Evolutionary conservation across 2,113 vertebrate species (phyloP).

Genomic region (Gopherus evgoodei): DNA sequence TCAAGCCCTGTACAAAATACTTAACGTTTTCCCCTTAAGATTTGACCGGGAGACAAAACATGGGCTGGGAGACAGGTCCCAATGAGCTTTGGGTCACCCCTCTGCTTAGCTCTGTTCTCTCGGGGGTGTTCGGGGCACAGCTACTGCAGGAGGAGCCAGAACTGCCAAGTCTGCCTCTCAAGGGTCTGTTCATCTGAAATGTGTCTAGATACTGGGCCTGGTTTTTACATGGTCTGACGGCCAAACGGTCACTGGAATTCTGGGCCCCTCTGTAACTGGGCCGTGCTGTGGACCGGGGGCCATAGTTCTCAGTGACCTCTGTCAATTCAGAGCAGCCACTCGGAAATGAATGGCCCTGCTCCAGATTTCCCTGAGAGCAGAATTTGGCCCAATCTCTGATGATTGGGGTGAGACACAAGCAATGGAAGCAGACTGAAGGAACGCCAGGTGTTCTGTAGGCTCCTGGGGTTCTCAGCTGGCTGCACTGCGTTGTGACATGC

Average conservation of each 20-base stretch:
- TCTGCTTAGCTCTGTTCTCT: not conserved
- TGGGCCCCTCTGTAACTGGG: rapidly evolving
- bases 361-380: not conserved
- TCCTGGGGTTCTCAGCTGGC: not conserved
- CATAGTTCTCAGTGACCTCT: rapidly evolving
- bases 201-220: not conserved
- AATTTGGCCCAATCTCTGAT: not conserved
- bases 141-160: not conserved
- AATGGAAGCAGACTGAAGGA: not conserved
- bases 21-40: not conserved
- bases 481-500: not conserved
- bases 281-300: not conserved
- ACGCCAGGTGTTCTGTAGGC: rapidly evolving
- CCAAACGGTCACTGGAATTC: rapidly evolving
- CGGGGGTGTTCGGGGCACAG: not conserved
- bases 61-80: not conserved
- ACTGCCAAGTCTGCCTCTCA: not conserved
- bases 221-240: not conserved
- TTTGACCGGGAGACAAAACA: rapidly evolving
- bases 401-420: not conserved
- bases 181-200: not conserved
- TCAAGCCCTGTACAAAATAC: not conserved
- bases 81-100: not conserved
- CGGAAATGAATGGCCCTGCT: not conserved
- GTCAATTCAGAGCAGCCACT: not conserved